A percentile compares a stretch with the other conserved stretches of the same genome.
Evolutionary conservation across 2,797 vertebrate genomes (phyloP).

Genomic region (Naso thynnoides): DNA sequence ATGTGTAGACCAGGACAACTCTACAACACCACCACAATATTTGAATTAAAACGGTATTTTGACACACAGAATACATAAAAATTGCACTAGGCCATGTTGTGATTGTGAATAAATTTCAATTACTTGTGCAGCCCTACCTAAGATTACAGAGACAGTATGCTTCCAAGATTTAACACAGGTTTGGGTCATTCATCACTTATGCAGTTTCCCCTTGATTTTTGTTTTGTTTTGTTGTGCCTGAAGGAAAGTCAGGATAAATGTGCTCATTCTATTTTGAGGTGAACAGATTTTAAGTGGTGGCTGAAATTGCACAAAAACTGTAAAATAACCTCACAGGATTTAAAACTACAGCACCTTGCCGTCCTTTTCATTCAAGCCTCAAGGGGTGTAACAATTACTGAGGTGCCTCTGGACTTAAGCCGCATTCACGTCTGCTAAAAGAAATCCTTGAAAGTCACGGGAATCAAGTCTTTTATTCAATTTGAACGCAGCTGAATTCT

Average conservation of each 20-base stretch:
- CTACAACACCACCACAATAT: too few species aligned
- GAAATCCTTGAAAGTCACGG: not conserved
- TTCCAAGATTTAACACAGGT: too few species aligned
- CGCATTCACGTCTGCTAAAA: constrained; percentile 11
- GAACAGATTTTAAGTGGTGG: not conserved
- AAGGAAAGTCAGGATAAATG: not conserved
- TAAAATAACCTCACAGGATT: constrained; percentile 3
- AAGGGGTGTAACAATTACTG: not conserved
- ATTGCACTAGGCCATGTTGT: too few species aligned
- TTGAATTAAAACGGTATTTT: too few species aligned
- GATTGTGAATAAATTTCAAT: too few species aligned
- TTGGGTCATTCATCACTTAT: not conserved
- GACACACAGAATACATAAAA: too few species aligned
- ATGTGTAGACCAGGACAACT: too few species aligned
- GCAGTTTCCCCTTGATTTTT: not conserved
- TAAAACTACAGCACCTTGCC: not conserved
- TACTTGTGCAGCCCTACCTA: too few species aligned
- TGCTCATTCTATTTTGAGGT: not conserved
- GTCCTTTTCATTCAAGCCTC: constrained; percentile 11
- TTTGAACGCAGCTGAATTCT: not conserved
- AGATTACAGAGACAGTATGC: too few species aligned
- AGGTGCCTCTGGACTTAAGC: constrained; percentile 29
- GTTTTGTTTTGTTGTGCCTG: not conserved
- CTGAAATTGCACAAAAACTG: not conserved
- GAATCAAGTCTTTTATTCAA: not conserved